Evolutionary conservation across 2,797 vertebrate genomes (phyloP).

Genomic region (Vireo griseus): DNA sequence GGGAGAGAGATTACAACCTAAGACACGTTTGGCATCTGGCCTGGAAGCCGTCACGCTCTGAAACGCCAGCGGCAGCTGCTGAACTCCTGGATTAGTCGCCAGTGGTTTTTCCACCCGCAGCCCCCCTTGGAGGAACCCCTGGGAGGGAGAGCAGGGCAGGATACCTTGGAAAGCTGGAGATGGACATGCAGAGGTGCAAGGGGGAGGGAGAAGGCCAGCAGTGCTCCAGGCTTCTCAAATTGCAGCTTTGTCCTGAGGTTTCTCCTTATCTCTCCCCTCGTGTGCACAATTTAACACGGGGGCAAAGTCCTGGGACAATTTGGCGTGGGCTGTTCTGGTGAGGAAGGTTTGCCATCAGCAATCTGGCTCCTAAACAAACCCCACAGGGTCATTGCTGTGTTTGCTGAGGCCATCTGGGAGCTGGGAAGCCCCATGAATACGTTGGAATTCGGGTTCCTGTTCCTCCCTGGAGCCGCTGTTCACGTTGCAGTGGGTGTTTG

Average conservation of each 20-base stretch:
- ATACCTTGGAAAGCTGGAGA: not conserved
- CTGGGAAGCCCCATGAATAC: not conserved
- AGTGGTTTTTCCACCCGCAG: not conserved
- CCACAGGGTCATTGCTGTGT: not conserved
- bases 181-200: not conserved
- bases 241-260: not conserved
- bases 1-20: slow-evolving; percentile 49
- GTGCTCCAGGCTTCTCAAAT: not conserved
- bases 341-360: not conserved
- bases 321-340: not conserved
- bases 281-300: not conserved
- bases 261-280: not conserved
- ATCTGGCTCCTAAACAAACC: not conserved
- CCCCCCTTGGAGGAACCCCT: not conserved
- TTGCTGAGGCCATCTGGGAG: not conserved
- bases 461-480: not conserved
- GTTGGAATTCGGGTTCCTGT: not conserved
- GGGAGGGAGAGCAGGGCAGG: not conserved
- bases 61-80: slow-evolving; percentile 48
- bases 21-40: slow-evolving; percentile 51
- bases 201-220: not conserved
- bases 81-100: slow-evolving; percentile 51
- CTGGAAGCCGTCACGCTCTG: slow-evolving; percentile 6
- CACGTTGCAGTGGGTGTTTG: not conserved
- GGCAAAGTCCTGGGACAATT: not conserved